Base-by-base conservation (phyloP, 2,888 invertebrate genomes). In the Laothoe populi region DNA sequence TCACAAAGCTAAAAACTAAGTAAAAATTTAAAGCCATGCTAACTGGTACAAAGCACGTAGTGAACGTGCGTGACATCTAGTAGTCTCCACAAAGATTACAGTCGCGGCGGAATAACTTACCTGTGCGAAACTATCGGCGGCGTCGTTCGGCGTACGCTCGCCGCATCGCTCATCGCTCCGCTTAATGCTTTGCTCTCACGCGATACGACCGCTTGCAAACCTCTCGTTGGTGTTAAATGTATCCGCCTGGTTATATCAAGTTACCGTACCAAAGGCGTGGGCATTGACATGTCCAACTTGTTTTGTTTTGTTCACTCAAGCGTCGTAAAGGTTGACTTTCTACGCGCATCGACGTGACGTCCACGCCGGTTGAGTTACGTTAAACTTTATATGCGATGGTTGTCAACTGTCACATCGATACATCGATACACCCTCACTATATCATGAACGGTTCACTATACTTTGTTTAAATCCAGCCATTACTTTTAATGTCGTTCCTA, bases 261-360 rank as follows among this genome's bases (percentile, higher is more conserved):
- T 92, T 92, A 90, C 92, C 81, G 83, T 88, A 84, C 83, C 82
- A 82, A 87, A 92, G 89, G 92, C 92, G 92, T 92, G 91, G 92
- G 92, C 92, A 92, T 90, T 88, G 92, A 90, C 91, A 87, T 90
- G 90, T 89, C 84, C 83, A 81, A 86, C 87, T 90, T 90, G 90
- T 92, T 92, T 91, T 90, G 87, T 90, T 90, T 83, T 87, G 87
- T 87, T 89, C 88, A 87, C 75, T 86, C 84, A 80, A 85, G 81
- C 88, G 78, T 87, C 82, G 81, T 82, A 85, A 90, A 90, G 88
- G 87, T 89, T 90, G 88, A 87, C 87, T 90, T 86, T 88, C 86
- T 87, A 88, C 83, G 86, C 85, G 84, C 88, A 88, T 88, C 84
- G 86, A 90, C 80, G 86, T 86, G 88, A 88, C 85, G 84, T 82